These are phyloP conservation scores for Patella ulyssiponensis DNA, from an alignment of 2,888 invertebrate species.

Conservation along the genomic window DNA sequence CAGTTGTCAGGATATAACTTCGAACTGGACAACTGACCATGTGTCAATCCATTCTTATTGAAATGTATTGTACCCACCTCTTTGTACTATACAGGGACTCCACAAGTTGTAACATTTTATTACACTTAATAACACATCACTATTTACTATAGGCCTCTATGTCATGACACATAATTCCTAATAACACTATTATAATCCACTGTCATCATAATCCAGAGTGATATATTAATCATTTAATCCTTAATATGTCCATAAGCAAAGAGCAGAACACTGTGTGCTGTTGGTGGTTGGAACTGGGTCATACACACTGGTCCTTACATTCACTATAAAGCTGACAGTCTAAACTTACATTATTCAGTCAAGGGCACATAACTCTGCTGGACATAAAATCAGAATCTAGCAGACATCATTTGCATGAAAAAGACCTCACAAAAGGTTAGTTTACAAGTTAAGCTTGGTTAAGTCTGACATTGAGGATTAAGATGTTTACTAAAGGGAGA, in stretches of 20 bases:
- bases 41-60: too few relatives aligned
- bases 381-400: too few relatives aligned
- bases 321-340: background rate
- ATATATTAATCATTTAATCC: constrained; percentile 1
- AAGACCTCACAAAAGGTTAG: constrained; percentile 8
- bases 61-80: background rate
- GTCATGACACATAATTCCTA: constrained; percentile 1
- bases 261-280: background rate
- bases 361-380: background rate
- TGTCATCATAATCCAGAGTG: background rate
- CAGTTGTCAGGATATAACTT: too few relatives aligned
- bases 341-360: too few relatives aligned
- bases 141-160: background rate
- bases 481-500: constrained; percentile 2
- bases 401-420: background rate
- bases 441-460: constrained; percentile 12
- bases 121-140: constrained; percentile 2
- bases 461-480: background rate
- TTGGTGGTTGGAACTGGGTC: constrained; percentile 7
- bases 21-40: too few relatives aligned
- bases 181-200: background rate
- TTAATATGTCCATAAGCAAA: background rate
- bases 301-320: background rate
- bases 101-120: constrained; percentile 4
- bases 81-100: constrained; percentile 3